Evolutionary conservation across 2,888 invertebrate species (phyloP).

Genomic region (Auanema freiburgensis): DNA sequence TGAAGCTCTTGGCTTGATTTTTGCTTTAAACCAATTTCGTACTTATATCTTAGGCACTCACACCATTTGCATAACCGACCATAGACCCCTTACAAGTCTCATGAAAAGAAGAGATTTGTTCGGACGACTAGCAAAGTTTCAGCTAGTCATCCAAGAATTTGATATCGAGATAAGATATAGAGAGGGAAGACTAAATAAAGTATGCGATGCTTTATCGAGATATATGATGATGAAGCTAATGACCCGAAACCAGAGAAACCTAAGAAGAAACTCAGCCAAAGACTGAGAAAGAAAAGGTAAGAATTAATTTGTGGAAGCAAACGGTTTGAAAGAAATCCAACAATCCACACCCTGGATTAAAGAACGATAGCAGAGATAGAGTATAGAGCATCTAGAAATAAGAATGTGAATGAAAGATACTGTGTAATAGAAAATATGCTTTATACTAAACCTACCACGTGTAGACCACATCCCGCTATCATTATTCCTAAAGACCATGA

Average conservation of each 20-base stretch:
- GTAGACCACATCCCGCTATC: background rate
- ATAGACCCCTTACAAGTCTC: slow-evolving; percentile 22
- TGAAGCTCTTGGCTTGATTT: slow-evolving; percentile 25
- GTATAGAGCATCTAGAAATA: background rate
- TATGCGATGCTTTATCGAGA: slow-evolving; percentile 34
- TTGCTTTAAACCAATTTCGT: slow-evolving; percentile 21
- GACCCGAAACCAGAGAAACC: slow-evolving; percentile 10
- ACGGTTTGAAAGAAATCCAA: slow-evolving; percentile 14
- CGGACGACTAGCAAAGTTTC: slow-evolving; percentile 24
- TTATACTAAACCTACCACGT: slow-evolving; percentile 5
- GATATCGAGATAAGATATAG: slow-evolving; percentile 35
- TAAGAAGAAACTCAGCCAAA: background rate
- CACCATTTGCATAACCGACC: slow-evolving; percentile 22
- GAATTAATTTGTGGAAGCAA: background rate
- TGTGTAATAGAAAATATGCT: slow-evolving; percentile 11
- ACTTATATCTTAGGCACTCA: slow-evolving; percentile 25
- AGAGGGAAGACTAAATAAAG: slow-evolving; percentile 28
- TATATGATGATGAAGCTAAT: slow-evolving; percentile 16
- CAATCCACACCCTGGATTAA: slow-evolving; percentile 5
- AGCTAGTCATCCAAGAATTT: slow-evolving; percentile 21
- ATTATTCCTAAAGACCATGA: slow-evolving; percentile 11
- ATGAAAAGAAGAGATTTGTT: slow-evolving; percentile 19
- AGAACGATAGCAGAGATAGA: background rate
- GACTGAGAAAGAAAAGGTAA: background rate
- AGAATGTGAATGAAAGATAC: slow-evolving; percentile 13